phyloP scores from a whole-genome alignment of 2,888 invertebrate genomes.

The Tenthredo amoena region DNA sequence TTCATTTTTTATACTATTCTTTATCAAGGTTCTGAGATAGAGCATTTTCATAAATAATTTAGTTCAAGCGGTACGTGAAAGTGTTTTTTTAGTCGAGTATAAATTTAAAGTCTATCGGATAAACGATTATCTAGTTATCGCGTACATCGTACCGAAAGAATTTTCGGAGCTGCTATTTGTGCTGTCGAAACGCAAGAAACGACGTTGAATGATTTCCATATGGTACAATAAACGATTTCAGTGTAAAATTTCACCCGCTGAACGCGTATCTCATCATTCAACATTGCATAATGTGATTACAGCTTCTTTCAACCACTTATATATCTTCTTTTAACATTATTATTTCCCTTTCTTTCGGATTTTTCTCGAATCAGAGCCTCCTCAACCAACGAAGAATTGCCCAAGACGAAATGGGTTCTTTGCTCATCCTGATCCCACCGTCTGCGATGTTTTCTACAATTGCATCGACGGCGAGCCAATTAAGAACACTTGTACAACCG shows the following conservation, averaged over 20 bases:
- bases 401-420: slow-evolving; percentile 95
- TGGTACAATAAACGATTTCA: background rate
- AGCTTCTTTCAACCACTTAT: background rate
- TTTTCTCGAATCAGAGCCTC: slow-evolving; percentile 83
- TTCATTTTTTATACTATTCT: background rate
- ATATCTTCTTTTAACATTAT: background rate
- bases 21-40: background rate
- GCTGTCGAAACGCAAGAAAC: background rate
- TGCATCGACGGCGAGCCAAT: slow-evolving; percentile 92
- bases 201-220: background rate
- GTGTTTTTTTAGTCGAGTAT: background rate
- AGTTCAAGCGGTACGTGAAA: background rate
- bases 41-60: background rate
- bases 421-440: slow-evolving; percentile 89
- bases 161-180: background rate
- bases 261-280: background rate
- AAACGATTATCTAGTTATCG: background rate
- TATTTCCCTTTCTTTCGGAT: slow-evolving; percentile 37
- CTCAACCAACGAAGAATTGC: slow-evolving; percentile 86
- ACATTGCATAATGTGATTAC: background rate
- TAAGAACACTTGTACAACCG: slow-evolving; percentile 91
- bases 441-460: slow-evolving; percentile 93
- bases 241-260: background rate
- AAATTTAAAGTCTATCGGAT: background rate
- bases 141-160: background rate